Percentiles rank a stretch among this genome's conserved stretches.
Conservation (phyloP, 2,888 invertebrate species). For the Xanthorhoe spadicearia region DNA sequence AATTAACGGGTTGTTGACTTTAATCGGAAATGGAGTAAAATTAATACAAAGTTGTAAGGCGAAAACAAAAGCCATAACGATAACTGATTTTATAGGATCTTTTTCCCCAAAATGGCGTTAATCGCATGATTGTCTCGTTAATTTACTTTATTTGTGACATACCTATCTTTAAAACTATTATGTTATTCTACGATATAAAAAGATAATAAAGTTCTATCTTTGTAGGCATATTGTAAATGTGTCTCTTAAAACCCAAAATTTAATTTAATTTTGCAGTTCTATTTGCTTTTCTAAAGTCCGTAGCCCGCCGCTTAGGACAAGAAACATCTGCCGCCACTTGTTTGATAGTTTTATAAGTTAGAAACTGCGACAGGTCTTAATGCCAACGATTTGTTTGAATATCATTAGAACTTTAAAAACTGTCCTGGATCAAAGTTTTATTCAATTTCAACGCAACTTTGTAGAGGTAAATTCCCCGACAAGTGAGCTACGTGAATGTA, state of each 20-base stretch:
- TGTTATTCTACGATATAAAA: too few relatives aligned
- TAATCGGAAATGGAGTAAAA: too few relatives aligned
- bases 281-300: conserved; percentile 4
- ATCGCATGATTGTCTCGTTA: too few relatives aligned
- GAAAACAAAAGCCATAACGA: too few relatives aligned
- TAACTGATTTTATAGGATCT: too few relatives aligned
- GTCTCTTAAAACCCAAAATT: background rate
- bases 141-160: too few relatives aligned
- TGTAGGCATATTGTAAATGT: background rate
- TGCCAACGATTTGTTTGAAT: conserved; percentile 9
- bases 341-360: conserved; percentile 11
- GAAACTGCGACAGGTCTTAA: background rate
- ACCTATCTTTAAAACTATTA: too few relatives aligned
- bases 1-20: too few relatives aligned
- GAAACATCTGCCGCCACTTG: conserved; percentile 14
- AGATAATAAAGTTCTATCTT: too few relatives aligned
- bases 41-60: too few relatives aligned
- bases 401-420: conserved; percentile 22
- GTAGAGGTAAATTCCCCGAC: conserved; percentile 16
- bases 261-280: background rate
- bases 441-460: conserved; percentile 21
- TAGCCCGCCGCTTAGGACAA: background rate
- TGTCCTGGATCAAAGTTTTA: conserved; percentile 15
- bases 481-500: conserved; percentile 21
- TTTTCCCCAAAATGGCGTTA: too few relatives aligned